These are phyloP conservation scores for Danio choprae DNA, from an alignment of 2,797 vertebrate species.

Conservation along the genomic window DNA sequence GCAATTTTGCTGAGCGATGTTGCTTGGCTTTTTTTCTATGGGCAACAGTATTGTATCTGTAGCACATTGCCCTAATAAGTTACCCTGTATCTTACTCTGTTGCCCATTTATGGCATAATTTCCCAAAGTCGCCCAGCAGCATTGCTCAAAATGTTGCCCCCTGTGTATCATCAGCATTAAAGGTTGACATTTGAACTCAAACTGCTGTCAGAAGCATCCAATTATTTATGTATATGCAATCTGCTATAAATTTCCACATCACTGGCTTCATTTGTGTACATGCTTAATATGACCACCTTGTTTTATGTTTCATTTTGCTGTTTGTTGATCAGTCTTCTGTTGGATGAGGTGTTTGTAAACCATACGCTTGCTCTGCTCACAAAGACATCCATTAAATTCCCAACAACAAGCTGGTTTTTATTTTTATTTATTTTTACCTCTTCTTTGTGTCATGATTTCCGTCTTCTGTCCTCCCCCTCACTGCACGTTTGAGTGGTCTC, in stretches of 20 bases:
- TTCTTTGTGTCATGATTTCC: conserved; percentile 27
- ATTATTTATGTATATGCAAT: not conserved
- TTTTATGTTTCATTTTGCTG: conserved; percentile 55
- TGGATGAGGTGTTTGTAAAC: conserved; percentile 21
- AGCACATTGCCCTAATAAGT: too few species aligned
- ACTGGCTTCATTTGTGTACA: not conserved
- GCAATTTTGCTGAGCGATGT: too few species aligned
- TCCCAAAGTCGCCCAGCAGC: too few species aligned
- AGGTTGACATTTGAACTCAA: not conserved
- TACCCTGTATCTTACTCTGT: too few species aligned
- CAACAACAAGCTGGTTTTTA: conserved; percentile 31
- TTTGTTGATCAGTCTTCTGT: conserved; percentile 1
- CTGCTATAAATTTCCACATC: not conserved
- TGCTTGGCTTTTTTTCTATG: too few species aligned
- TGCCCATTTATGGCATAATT: too few species aligned
- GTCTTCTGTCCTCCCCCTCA: conserved; percentile 25
- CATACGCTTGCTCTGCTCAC: conserved; percentile 28
- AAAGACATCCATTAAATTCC: conserved; percentile 56
- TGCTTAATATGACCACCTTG: conserved; percentile 55
- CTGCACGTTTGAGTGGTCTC: not conserved
- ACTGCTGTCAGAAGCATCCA: not conserved
- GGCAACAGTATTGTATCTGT: too few species aligned
- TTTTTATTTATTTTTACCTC: too few species aligned
- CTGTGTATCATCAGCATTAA: not conserved
- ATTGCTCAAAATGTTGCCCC: too few species aligned